Evolutionary conservation across 35 echinoderm and acorn worm genomes (phyloP).

Genomic region (Acanthaster planci): DNA sequence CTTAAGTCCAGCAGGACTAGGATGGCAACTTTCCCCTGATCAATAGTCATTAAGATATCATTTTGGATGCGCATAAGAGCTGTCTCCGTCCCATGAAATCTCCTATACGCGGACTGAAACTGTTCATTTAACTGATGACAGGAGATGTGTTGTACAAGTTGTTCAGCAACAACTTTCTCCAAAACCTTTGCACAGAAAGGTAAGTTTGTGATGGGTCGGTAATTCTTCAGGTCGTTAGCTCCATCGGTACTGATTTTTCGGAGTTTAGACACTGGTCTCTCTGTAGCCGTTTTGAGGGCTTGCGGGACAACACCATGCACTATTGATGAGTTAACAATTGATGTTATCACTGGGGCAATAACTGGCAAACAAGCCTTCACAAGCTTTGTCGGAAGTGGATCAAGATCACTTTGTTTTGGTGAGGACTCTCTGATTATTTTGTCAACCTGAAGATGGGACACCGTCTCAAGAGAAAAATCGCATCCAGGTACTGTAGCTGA

Average conservation of each 20-base stretch:
- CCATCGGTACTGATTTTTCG: neutral
- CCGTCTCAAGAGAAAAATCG: neutral
- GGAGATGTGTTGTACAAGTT: neutral
- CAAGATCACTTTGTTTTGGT: neutral
- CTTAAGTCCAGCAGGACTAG: conserved; percentile 60
- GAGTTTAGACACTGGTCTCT: conserved; percentile 39
- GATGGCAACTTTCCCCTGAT: conserved; percentile 50
- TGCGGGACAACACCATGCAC: conserved; percentile 33
- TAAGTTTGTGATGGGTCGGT: conserved; percentile 7
- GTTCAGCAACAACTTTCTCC: conserved; percentile 6
- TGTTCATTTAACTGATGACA: neutral
- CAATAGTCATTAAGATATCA: conserved; percentile 41
- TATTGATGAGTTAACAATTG: neutral
- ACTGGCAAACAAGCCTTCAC: neutral
- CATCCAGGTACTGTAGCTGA: neutral
- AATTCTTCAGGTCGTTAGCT: neutral
- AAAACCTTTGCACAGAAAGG: neutral
- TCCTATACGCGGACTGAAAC: conserved; percentile 34
- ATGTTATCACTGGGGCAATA: neutral
- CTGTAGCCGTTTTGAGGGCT: conserved; percentile 35
- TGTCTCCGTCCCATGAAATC: conserved; percentile 54
- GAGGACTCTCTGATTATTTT: neutral
- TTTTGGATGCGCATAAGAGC: conserved; percentile 57
- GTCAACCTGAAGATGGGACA: neutral
- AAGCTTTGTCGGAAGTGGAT: neutral